Evolutionary conservation across 2,888 invertebrate species (phyloP), one percentile per base, ranked within the genome.

Genomic region (Eristalis pertinax): DNA sequence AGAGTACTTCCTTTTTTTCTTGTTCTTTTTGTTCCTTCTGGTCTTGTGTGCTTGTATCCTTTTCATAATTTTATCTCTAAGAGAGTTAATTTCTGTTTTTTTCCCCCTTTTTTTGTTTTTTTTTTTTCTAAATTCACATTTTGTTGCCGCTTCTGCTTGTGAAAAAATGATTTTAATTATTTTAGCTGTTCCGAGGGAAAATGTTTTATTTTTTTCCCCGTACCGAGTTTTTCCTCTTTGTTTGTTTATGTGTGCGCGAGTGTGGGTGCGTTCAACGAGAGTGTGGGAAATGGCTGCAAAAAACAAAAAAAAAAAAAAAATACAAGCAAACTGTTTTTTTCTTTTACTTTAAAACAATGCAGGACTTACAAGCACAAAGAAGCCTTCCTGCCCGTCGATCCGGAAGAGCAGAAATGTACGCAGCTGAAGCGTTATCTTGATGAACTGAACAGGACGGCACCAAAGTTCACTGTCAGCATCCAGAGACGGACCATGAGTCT

Each of bases 341-440:
- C 32, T 78, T 67, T 62, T 29, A 75, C 70, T 87, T n/a, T 83
- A 26, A 62, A 73, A 81, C 81, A 84, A 80, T 88, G 19, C 75
- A 93, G 93, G 64, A 90, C 89, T 76, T 92, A 91, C 79, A 91
- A 91, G 32, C 92, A 92, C 79, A 89, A 93, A 89, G 90, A 91
- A 62, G 92, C 91, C 0, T 73, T 92, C 76, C 89, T 91, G 75
- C 93, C 93, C 2, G 90, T 91, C 26, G 91, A 92, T 68, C 93
- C 92, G 0, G 93, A 93, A 62, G 89, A 89, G 2, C 93, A 93
- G 80, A 93, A 93, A 84, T 32, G 69, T 2, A 29, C 63, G 13
- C 89, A 91, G 68, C 29, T 92, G n/a, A 60, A 84, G 8, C 84
- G 82, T 26, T 93, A 92, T 86, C 72, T 90, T 4, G 72, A 81